phyloP scores from a whole-genome alignment of 1,140 invertebrate species.

The Ips typographus region DNA sequence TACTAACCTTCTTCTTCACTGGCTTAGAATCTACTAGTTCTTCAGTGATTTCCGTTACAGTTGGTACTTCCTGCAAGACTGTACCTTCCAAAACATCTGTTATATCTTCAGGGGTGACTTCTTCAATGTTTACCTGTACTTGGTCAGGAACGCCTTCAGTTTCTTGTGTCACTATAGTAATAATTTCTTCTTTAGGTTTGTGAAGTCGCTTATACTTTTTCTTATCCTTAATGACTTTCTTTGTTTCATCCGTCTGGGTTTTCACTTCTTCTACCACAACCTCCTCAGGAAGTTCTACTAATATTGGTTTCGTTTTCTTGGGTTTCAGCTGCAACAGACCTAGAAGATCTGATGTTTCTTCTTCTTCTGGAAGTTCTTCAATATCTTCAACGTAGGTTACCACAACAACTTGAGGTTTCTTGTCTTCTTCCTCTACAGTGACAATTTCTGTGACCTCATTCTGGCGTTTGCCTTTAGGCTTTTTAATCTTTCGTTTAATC shows the following conservation, averaged over 20 bases:
- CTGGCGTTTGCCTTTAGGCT: conserved; percentile 50
- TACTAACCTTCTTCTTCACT: conserved; percentile 43
- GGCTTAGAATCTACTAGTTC: conserved; percentile 35
- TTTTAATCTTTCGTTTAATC: conserved; percentile 50
- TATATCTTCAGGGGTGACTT: conserved; percentile 39
- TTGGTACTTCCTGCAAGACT: conserved; percentile 42
- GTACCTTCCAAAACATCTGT: conserved; percentile 25
- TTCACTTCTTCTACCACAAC: conserved; percentile 37
- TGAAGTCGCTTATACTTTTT: conserved; percentile 32
- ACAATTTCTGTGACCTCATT: conserved; percentile 47
- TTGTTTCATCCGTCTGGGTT: conserved; percentile 33
- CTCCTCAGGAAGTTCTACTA: conserved; percentile 39
- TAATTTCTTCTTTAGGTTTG: conserved; percentile 35
- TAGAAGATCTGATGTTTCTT: conserved; percentile 12
- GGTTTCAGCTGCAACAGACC: conserved; percentile 25
- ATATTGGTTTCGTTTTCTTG: conserved; percentile 30
- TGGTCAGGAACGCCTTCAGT: conserved; percentile 38
- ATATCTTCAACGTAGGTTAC: conserved; percentile 48
- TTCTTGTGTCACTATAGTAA: conserved; percentile 40
- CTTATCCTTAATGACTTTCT: conserved; percentile 38
- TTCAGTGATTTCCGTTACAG: conserved; percentile 37
- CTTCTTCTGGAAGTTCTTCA: conserved; percentile 36
- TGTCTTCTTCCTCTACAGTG: conserved; percentile 48
- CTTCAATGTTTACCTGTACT: conserved; percentile 37
- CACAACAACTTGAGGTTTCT: conserved; percentile 45